Conservation (phyloP, 53 echinoderm and acorn worm species). For the Pentamera pediparva region DNA sequence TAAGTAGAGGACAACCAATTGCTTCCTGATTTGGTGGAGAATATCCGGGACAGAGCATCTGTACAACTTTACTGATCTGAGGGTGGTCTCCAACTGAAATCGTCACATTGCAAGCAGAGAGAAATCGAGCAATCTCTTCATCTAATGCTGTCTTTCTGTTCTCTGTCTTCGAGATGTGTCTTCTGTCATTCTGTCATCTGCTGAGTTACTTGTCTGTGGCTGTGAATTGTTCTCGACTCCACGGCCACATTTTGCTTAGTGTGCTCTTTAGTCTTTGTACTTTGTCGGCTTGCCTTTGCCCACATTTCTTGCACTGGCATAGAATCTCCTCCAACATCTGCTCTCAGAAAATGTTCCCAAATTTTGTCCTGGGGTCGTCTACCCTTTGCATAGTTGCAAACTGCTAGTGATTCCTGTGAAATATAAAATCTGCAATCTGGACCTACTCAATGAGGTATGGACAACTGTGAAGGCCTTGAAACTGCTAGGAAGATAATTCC, state of each 20-base stretch:
- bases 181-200: not conserved
- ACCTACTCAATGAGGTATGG: no score
- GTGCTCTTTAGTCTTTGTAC: no score
- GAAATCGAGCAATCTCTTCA: not conserved
- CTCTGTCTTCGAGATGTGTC: not conserved
- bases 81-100: not conserved
- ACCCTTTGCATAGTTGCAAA: no score
- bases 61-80: not conserved
- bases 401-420: no score
- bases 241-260: no score
- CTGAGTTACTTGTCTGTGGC: not conserved
- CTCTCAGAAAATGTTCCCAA: not conserved
- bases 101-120: constrained; percentile 18
- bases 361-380: not conserved
- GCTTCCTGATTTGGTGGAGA: not conserved
- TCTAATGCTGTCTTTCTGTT: not conserved
- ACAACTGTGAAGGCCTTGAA: no score
- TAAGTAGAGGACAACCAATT: constrained; percentile 1
- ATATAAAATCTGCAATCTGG: no score
- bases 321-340: not conserved
- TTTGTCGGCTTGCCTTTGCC: no score
- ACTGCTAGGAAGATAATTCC: no score
- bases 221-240: no score
- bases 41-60: constrained; percentile 11
- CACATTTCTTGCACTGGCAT: no score